Evolutionary conservation across 2,113 vertebrate genomes (phyloP).

Genomic region (Benitochromis conjunctus): DNA sequence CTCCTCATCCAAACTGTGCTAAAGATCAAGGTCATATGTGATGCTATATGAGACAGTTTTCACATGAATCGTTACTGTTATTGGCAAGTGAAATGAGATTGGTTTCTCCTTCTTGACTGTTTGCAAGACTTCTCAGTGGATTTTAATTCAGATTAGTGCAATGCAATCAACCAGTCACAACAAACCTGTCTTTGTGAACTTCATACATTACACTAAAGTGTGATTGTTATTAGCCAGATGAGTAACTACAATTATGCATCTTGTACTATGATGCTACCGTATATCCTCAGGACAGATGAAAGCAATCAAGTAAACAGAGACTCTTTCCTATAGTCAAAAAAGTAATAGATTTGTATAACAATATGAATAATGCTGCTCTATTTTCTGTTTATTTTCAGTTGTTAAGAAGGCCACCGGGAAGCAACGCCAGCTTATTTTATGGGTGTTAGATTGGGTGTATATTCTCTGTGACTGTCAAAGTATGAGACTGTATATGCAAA

Average conservation of each 20-base stretch:
- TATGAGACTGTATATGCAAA: not conserved
- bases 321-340: not conserved
- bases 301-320: fast-evolving
- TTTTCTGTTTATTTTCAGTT: not conserved
- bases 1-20: not conserved
- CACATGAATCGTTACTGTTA: not conserved
- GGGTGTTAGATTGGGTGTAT: not conserved
- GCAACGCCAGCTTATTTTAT: not conserved
- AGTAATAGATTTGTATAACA: not conserved
- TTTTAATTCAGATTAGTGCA: not conserved
- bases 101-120: not conserved
- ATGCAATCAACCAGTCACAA: not conserved
- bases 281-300: not conserved
- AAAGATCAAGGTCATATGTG: not conserved
- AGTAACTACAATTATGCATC: not conserved
- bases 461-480: not conserved
- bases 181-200: not conserved
- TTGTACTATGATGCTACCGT: not conserved
- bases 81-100: not conserved
- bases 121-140: not conserved
- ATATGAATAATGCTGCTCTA: not conserved
- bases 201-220: no score
- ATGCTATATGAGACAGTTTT: not conserved
- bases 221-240: not conserved
- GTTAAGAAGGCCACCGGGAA: not conserved